A percentile compares a stretch with the other conserved stretches of the same genome.
phyloP scores from a whole-genome alignment of 1,140 invertebrate genomes.

The Brachionus rotundiformis region DNA sequence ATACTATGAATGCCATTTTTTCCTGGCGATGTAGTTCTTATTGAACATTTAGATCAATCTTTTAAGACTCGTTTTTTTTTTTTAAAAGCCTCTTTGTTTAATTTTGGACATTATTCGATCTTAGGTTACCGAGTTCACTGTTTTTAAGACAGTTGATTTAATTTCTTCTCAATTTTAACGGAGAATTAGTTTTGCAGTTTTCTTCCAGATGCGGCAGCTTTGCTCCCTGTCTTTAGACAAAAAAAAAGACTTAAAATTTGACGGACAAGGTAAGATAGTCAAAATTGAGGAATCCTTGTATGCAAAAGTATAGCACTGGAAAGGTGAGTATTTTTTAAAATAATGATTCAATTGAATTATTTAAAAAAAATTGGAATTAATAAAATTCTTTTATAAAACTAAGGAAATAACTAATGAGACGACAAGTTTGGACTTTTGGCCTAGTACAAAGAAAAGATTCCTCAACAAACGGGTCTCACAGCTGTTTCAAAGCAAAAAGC shows the following conservation, averaged over 20 bases:
- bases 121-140: not conserved
- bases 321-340: not conserved
- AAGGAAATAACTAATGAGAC: not conserved
- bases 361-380: not conserved
- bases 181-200: not conserved
- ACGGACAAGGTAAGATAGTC: not conserved
- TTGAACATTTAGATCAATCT: not conserved
- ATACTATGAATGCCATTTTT: no score
- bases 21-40: not conserved
- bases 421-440: not conserved
- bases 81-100: not conserved
- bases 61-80: not conserved
- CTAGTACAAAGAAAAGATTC: not conserved
- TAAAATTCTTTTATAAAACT: not conserved
- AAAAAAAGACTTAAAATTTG: constrained; percentile 5
- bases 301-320: not conserved
- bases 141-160: not conserved
- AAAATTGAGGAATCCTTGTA: not conserved
- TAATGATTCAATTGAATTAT: no score
- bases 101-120: not conserved
- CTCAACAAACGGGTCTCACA: not conserved
- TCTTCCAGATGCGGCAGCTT: not conserved
- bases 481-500: not conserved
- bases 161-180: not conserved
- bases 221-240: not conserved